phyloP scores from a whole-genome alignment of 1,140 invertebrate species.

The Druon quercuslanigerum region DNA sequence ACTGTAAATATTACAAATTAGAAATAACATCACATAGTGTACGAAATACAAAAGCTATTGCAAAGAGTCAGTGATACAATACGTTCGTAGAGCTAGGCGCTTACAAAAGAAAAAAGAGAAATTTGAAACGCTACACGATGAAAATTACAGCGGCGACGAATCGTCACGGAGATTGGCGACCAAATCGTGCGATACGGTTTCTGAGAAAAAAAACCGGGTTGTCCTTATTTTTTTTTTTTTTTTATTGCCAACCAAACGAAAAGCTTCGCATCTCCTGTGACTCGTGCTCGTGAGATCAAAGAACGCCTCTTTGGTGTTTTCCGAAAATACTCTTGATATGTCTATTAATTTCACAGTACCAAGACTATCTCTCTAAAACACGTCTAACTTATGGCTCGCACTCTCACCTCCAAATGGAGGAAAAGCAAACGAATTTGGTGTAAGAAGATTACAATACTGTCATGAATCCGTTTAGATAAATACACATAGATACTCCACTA shows the following conservation, averaged over 20 bases:
- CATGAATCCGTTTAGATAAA: too few relatives aligned
- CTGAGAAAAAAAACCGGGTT: background rate
- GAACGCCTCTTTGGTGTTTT: constrained; percentile 45
- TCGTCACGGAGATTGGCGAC: background rate
- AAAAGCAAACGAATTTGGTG: too few relatives aligned
- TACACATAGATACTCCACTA: too few relatives aligned
- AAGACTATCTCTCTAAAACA: too few relatives aligned
- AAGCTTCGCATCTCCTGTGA: too few relatives aligned
- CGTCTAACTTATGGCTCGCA: too few relatives aligned
- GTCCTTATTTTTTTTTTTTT: too few relatives aligned
- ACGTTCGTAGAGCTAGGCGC: constrained; percentile 30
- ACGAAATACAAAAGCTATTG: constrained; percentile 45
- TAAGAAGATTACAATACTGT: too few relatives aligned
- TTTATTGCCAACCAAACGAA: too few relatives aligned
- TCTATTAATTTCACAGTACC: too few relatives aligned
- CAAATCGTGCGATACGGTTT: background rate
- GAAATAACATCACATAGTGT: constrained; percentile 59
- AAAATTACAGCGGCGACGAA: background rate
- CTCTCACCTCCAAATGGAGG: too few relatives aligned
- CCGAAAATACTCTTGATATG: background rate
- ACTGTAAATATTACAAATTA: constrained; percentile 60
- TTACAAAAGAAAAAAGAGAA: constrained; percentile 23
- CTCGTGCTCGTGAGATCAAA: constrained; percentile 40
- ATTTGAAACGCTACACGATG: constrained; percentile 34
- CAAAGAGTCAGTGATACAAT: constrained; percentile 33